Conservation (phyloP, 2,797 vertebrate species). For the Mionectes olivaceus region DNA sequence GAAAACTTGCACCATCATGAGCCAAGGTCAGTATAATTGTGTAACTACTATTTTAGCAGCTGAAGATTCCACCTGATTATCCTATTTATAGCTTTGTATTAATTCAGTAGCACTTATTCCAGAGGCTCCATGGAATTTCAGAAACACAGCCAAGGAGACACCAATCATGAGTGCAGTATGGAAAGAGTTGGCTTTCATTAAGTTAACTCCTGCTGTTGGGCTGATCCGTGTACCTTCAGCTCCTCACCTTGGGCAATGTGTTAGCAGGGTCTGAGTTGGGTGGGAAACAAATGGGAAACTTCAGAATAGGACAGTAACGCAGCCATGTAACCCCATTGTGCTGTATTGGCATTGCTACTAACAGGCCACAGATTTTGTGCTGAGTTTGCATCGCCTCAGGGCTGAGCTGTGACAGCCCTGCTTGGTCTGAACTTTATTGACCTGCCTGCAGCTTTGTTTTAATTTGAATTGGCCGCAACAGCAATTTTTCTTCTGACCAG, state of each 20-base stretch:
- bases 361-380: background rate
- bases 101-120: slow-evolving; percentile 3
- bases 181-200: background rate
- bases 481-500: background rate
- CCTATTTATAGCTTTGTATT: slow-evolving; percentile 34
- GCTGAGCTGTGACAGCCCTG: background rate
- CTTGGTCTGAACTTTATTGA: background rate
- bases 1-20: background rate
- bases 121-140: background rate
- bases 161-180: background rate
- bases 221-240: background rate
- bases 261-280: background rate
- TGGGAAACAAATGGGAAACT: background rate
- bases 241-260: background rate
- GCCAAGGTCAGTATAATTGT: slow-evolving; percentile 31
- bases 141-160: background rate
- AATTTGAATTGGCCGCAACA: background rate
- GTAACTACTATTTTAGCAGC: slow-evolving; percentile 1
- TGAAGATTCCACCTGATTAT: slow-evolving; percentile 23
- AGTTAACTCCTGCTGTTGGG: background rate
- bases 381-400: background rate
- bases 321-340: background rate
- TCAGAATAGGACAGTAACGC: background rate
- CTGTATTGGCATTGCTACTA: background rate
- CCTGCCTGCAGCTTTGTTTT: background rate